Conservation (phyloP, 2,113 vertebrate genomes). For the Pundamilia nyererei region DNA sequence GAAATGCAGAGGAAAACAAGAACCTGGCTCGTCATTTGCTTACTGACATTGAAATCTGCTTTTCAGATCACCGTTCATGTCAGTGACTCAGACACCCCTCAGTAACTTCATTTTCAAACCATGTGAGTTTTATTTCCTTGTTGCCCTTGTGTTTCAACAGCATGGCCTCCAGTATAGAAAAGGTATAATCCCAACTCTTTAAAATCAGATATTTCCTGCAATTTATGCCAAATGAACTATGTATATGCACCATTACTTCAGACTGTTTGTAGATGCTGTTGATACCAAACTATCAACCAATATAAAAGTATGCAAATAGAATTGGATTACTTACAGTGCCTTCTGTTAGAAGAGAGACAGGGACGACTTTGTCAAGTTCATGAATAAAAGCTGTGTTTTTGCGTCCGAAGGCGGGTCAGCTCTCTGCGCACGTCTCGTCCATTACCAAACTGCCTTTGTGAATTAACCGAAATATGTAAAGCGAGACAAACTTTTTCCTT, state of each 20-base stretch:
- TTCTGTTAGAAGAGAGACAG: conserved; percentile 22
- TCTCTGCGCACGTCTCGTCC: background rate
- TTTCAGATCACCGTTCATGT: conserved; percentile 48
- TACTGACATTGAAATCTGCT: conserved; percentile 61
- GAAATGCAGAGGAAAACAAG: conserved; percentile 37
- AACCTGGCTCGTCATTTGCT: conserved; percentile 25
- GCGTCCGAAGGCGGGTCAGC: background rate
- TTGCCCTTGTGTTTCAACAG: conserved; percentile 60
- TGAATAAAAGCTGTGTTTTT: conserved; percentile 7
- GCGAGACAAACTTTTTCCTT: conserved; percentile 11
- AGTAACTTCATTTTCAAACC: conserved; percentile 41
- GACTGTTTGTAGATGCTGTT: conserved; percentile 39
- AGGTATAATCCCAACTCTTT: background rate
- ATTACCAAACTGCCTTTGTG: conserved; percentile 22
- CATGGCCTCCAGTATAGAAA: conserved; percentile 39
- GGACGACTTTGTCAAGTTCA: conserved; percentile 18
- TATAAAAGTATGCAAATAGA: conserved; percentile 52
- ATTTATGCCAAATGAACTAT: background rate
- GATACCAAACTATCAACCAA: conserved; percentile 19
- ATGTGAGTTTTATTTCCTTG: conserved; percentile 59
- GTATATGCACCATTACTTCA: conserved; percentile 20
- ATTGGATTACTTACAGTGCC: conserved; percentile 3
- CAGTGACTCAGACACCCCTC: conserved; percentile 42
- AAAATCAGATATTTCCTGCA: conserved; percentile 1
- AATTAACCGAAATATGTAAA: conserved; percentile 33